Percentiles rank a stretch among this genome's conserved stretches.
phyloP scores from a whole-genome alignment of 2,113 vertebrate species.

The Picathartes gymnocephalus region DNA sequence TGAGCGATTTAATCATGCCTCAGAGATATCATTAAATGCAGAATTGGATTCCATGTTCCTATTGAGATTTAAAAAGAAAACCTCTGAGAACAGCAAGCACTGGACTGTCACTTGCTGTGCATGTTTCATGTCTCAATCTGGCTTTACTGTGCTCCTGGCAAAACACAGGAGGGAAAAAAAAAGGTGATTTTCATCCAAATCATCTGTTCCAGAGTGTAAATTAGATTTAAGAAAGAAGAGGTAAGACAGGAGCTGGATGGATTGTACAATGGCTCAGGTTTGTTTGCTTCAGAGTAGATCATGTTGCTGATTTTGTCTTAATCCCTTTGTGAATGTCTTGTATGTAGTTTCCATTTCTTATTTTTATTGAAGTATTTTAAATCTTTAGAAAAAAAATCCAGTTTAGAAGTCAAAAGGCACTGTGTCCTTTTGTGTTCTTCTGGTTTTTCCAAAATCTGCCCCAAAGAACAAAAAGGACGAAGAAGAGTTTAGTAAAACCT shows the following conservation, averaged over 20 bases:
- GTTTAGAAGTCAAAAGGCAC: neutral
- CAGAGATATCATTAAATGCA: slow-evolving; percentile 12
- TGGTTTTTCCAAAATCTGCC: neutral
- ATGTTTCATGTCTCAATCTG: neutral
- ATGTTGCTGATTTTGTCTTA: neutral
- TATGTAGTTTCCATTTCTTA: neutral
- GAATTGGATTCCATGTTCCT: neutral
- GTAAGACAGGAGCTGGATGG: neutral
- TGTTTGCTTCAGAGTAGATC: neutral
- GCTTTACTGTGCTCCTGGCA: neutral
- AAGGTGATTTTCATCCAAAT: neutral
- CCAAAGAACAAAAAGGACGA: neutral
- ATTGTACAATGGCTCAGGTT: neutral
- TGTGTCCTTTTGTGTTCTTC: neutral
- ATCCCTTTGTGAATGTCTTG: neutral
- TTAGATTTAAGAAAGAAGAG: neutral
- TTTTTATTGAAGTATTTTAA: neutral
- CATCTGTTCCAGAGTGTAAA: neutral
- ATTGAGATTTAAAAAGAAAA: neutral
- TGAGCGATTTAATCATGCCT: neutral
- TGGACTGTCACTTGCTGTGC: neutral
- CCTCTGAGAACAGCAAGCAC: neutral
- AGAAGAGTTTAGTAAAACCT: neutral
- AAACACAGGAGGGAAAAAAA: neutral
- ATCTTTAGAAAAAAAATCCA: neutral